These are phyloP conservation scores for Cephus pulcher DNA, from an alignment of 2,888 invertebrate genomes.

Conservation along the genomic window DNA sequence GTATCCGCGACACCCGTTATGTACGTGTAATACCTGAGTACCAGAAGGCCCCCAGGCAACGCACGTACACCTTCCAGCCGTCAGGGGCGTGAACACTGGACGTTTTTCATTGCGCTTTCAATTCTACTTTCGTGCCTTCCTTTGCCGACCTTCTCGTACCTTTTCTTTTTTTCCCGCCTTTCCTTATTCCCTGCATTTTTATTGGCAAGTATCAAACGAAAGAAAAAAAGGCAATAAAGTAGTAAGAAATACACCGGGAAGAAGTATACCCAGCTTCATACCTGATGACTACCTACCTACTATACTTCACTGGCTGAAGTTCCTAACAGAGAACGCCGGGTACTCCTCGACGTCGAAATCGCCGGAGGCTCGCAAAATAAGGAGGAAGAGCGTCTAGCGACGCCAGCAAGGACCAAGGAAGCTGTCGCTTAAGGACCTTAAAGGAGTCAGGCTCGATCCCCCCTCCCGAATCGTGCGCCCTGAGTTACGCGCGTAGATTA, in stretches of 20 bases:
- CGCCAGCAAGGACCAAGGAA: not conserved
- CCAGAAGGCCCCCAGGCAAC: conserved; percentile 37
- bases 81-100: conserved; percentile 26
- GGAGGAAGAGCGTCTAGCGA: conserved; percentile 14
- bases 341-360: conserved; percentile 12
- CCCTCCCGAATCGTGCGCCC: not conserved
- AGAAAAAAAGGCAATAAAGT: not conserved
- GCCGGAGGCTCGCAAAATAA: conserved; percentile 14
- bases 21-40: conserved; percentile 40
- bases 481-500: not conserved
- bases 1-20: conserved; percentile 37
- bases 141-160: conserved; percentile 4
- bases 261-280: not conserved
- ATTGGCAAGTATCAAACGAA: not conserved
- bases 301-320: not conserved
- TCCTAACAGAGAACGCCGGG: not conserved
- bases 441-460: conserved; percentile 8
- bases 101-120: conserved; percentile 46
- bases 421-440: conserved; percentile 23
- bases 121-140: conserved; percentile 28
- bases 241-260: not conserved
- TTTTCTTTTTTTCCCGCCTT: conserved; percentile 23
- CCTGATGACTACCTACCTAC: not conserved
- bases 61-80: conserved; percentile 38
- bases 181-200: not conserved